phyloP scores from a whole-genome alignment of 2,797 vertebrate species.

The Miichthys miiuy region DNA sequence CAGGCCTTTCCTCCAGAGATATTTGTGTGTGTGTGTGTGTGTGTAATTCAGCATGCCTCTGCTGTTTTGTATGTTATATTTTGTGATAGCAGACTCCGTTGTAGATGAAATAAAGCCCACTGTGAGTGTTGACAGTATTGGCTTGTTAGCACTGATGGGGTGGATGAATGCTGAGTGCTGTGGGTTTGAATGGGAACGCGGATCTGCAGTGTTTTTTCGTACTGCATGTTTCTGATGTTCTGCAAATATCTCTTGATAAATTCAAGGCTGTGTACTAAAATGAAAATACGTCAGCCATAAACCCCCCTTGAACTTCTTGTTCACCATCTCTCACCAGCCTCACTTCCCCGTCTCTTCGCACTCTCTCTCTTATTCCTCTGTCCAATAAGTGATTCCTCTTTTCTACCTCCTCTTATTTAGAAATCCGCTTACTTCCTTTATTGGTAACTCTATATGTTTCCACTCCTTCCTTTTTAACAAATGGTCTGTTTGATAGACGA shows the following conservation, averaged over 20 bases:
- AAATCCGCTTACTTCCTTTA: slow-evolving; percentile 42
- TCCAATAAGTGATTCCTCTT: slow-evolving; percentile 52
- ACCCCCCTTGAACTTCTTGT: slow-evolving; percentile 39
- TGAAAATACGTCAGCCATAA: slow-evolving; percentile 63
- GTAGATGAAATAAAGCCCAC: slow-evolving; percentile 66
- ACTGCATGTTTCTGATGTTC: slow-evolving; percentile 38
- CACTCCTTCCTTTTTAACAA: slow-evolving; percentile 48
- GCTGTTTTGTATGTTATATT: slow-evolving; percentile 53
- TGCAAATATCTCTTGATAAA: slow-evolving; percentile 53
- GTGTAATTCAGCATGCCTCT: slow-evolving; percentile 36
- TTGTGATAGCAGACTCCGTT: slow-evolving; percentile 54
- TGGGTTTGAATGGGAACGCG: slow-evolving; percentile 37
- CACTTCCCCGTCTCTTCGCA: slow-evolving; percentile 25
- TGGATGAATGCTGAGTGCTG: slow-evolving; percentile 58
- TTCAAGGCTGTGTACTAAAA: slow-evolving; percentile 60
- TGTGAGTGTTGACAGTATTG: slow-evolving; percentile 71
- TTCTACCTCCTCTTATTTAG: slow-evolving; percentile 42
- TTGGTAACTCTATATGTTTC: slow-evolving; percentile 52
- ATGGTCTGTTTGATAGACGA: slow-evolving; percentile 61
- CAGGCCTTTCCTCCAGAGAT: slow-evolving; percentile 14
- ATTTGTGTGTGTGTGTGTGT: slow-evolving; percentile 24
- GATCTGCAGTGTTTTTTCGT: slow-evolving; percentile 26
- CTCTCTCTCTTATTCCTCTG: slow-evolving; percentile 32
- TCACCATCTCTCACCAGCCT: slow-evolving; percentile 22
- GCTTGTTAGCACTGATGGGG: slow-evolving; percentile 66